Base-by-base conservation (phyloP, 92 coral and sea anemone genomes). In the Porites evermanni region DNA sequence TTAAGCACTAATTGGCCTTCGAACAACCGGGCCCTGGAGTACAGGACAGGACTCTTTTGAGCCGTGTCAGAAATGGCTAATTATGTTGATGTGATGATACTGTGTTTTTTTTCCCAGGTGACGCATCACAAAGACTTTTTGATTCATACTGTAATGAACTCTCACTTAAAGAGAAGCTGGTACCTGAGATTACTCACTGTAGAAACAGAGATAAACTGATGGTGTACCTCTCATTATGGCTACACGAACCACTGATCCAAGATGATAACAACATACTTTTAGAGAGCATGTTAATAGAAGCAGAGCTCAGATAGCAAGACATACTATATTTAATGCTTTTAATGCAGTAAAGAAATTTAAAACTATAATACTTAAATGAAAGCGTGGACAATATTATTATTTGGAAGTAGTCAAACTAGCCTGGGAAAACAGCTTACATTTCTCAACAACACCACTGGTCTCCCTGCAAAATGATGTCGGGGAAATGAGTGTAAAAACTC, bases 261-360 rank as follows among this genome's bases (percentile, higher is more conserved):
- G 95, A 92, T 52, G 94, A 89, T 9, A 77, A 88, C 74, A 86
- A 86, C 18, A 67, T 91, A 38, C 74, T 95, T 50, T 80, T 97
- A 53, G 98, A 97, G 75, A 94, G 96, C 80, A 93, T 97, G 98
- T 83, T 97, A 73, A 17, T 95, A 11, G 99, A 97, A 84, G 92
- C 96, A 4, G 99, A 89, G 53, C 79, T 97, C 76, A 84, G 93
- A 67, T 93, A 67, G 81, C 79, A 72, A 85, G 80, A 88, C 74
- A 70, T 5, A 1, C 59, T 16, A 24, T 47, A 50, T 6, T 6
- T 21, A 26, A 6, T 7, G 12, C 16, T 20, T 53, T 18, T 19
- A 26, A 13, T 23, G 13, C 7, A 47, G n/a, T 17, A 17, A 6
- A 16, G 9, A 10, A 47, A 38, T 38, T 38, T 38, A 0, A 38